Evolutionary conservation across 2,797 vertebrate genomes (phyloP).

Genomic region (Cirrhinus molitorella): DNA sequence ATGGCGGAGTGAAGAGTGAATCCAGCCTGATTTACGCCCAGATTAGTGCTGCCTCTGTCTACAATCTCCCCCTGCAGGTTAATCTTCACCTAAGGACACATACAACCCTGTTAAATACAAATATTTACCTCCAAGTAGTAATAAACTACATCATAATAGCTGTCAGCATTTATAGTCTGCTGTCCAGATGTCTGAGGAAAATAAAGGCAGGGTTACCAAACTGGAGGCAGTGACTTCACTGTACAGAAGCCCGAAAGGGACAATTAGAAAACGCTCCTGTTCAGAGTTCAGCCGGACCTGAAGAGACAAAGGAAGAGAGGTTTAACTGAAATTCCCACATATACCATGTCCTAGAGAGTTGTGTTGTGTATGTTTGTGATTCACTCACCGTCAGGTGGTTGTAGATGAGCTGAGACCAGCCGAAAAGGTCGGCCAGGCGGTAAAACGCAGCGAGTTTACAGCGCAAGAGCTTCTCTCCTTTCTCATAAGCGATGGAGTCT

Average conservation of each 20-base stretch:
- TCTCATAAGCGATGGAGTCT: slow-evolving; percentile 97
- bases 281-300: slow-evolving; percentile 94
- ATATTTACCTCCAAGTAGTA: neutral
- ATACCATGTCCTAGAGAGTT: neutral
- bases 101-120: neutral
- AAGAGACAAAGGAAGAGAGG: slow-evolving; percentile 9
- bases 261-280: slow-evolving; percentile 94
- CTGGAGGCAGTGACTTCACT: slow-evolving; percentile 98
- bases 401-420: slow-evolving; percentile 99
- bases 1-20: slow-evolving; percentile 93
- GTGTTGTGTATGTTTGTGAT: neutral
- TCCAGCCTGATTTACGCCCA: slow-evolving; percentile 94
- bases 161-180: neutral
- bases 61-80: slow-evolving; percentile 91
- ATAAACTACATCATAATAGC: neutral
- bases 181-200: neutral
- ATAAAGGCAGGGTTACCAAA: slow-evolving; percentile 79
- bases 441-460: slow-evolving; percentile 97
- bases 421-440: slow-evolving; percentile 92
- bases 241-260: slow-evolving; percentile 96
- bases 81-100: slow-evolving; percentile 87
- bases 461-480: slow-evolving; percentile 93
- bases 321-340: neutral
- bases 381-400: slow-evolving; percentile 95
- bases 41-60: slow-evolving; percentile 95